These are phyloP conservation scores for Corythoichthys intestinalis DNA, from an alignment of 2,113 vertebrate species.

Conservation along the genomic window DNA sequence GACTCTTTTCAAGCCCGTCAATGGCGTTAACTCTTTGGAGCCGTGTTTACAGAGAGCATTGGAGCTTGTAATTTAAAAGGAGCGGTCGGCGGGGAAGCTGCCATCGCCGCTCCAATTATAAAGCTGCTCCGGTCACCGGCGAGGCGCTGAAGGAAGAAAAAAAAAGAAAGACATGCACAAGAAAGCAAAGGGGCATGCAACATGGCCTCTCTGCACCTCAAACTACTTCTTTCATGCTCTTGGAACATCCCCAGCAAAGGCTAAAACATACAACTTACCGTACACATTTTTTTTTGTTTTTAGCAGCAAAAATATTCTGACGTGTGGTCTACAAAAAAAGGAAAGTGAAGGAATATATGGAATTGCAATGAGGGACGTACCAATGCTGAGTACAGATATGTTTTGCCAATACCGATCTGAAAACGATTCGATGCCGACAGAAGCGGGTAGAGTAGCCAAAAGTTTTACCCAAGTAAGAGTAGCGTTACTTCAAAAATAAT, in stretches of 20 bases:
- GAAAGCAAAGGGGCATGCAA: constrained; percentile 43
- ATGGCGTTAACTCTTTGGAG: constrained; percentile 50
- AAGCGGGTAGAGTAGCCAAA: too few relatives aligned
- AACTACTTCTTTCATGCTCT: constrained; percentile 34
- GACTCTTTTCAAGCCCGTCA: constrained; percentile 19
- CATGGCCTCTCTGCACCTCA: constrained; percentile 41
- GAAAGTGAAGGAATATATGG: not conserved
- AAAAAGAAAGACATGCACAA: constrained; percentile 17
- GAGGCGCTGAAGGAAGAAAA: constrained; percentile 16
- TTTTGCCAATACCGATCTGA: too few relatives aligned
- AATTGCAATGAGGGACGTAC: not conserved
- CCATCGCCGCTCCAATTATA: constrained; percentile 81
- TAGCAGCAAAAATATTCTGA: not conserved
- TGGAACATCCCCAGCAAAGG: constrained; percentile 34
- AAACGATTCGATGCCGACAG: too few relatives aligned
- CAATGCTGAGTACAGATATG: too few relatives aligned
- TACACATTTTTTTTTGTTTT: not conserved
- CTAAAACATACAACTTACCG: not conserved
- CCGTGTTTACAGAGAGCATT: constrained; percentile 73
- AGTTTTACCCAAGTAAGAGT: too few relatives aligned
- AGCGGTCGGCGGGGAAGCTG: constrained; percentile 71
- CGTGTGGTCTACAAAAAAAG: not conserved
- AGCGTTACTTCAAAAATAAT: too few relatives aligned
- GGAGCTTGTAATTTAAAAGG: constrained; percentile 77
- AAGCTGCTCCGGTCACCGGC: constrained; percentile 72